These are phyloP conservation scores for Paraescarpia echinospica DNA, from an alignment of 1,140 invertebrate genomes.

Conservation along the genomic window DNA sequence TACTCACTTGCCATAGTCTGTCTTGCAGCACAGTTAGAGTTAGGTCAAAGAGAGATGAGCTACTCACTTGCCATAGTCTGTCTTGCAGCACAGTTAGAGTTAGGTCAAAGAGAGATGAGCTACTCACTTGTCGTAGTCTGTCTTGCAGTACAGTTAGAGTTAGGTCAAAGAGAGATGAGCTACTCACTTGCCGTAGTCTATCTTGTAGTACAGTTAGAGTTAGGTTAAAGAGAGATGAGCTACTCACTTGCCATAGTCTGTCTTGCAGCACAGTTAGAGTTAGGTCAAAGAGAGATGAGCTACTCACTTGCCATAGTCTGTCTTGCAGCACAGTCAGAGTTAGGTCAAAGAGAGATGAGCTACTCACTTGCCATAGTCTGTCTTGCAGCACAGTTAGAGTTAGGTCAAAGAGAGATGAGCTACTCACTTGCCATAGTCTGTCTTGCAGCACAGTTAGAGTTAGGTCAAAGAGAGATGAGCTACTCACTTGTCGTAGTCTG, in stretches of 20 bases:
- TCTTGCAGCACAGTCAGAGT: slow-evolving; percentile 94
- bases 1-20: slow-evolving; percentile 86
- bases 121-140: slow-evolving; percentile 86
- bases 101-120: too few species aligned
- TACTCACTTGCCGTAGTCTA: slow-evolving; percentile 86
- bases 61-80: slow-evolving; percentile 86
- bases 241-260: slow-evolving; percentile 86
- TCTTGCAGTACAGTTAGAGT: slow-evolving; percentile 94
- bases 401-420: too few species aligned
- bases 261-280: slow-evolving; percentile 94
- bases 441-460: slow-evolving; percentile 94
- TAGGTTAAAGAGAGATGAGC: too few species aligned
- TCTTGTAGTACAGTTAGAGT: slow-evolving; percentile 94
- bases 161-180: too few species aligned
- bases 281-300: too few species aligned
- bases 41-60: too few species aligned
- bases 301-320: slow-evolving; percentile 86
- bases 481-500: slow-evolving; percentile 86
- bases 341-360: too few species aligned
- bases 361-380: slow-evolving; percentile 86
- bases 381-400: slow-evolving; percentile 94
- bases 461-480: too few species aligned
- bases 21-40: slow-evolving; percentile 94
- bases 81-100: slow-evolving; percentile 94
- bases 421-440: slow-evolving; percentile 86